Evolutionary conservation across 2,113 vertebrate genomes (phyloP), one percentile per base, ranked within the genome.

Genomic region (Thamnophis sirtalis): DNA sequence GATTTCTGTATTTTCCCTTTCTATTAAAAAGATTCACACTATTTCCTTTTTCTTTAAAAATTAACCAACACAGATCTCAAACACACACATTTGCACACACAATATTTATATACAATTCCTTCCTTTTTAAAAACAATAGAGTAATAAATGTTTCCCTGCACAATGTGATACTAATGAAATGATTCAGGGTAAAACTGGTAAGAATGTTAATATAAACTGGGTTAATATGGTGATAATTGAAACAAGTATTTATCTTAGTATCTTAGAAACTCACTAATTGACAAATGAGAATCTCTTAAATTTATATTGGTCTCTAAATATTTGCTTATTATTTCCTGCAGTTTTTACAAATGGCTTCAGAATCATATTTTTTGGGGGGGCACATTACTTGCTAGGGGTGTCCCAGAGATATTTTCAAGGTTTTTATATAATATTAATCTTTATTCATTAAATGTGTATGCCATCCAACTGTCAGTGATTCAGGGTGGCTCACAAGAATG

Each of bases 41-140:
- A 6, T 91, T 68, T 68, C 54, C 50, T 89, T 54, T 90, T 92
- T 54, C 51, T 90, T 94, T 68, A 50, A 49, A 93, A 96, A 92
- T 93, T 94, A 90, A 91, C 0, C 0, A 89, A 51, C 17, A 43
- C 73, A 80, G 17, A 43, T 80, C 17, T n/a, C 94, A 95, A 94
- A 93, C 92, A 93, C 24, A 43, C 33, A 80, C 33, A 80, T 19
- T 19, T 15, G 96, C 93, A 95, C 93, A 97, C 89, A 95, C 94
- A 95, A 95, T 95, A 90, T 95, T 94, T 91, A 88, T 93, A 94
- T 95, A 89, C 84, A 90, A 91, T 28, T 94, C 93, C 58, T 51
- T 43, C 24, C 28, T 68, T 33, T 53, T 33, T 3, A 50, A 68
- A 17, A 73, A 91, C 28, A 86, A 94, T 88, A 80, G 94, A 94